Evolutionary conservation across 2,888 invertebrate genomes (phyloP), one percentile per base, ranked within the genome.

Genomic region (Drosophila fungiperda): DNA sequence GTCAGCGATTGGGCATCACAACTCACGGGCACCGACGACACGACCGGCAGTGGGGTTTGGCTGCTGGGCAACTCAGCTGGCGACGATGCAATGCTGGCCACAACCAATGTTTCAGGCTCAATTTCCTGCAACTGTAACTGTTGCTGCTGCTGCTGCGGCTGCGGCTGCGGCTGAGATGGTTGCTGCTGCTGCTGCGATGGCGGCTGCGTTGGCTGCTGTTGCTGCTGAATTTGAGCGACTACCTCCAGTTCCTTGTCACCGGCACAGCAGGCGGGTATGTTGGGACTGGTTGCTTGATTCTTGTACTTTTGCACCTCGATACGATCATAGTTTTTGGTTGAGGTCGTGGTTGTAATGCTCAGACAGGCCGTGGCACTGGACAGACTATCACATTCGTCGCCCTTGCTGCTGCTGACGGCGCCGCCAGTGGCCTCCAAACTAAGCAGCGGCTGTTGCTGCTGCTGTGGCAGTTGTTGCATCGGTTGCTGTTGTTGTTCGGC

Each of bases 251-350:
- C 89, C 29, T 89, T 90, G 49, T 89, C 86, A 33, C 59, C 70
- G 9, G 79, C 79, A 87, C 85, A 89, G 61, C 85, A 89, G 62
- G 78, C 82, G 20, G 93, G 93, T 83, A 93, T 93, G 71, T 93
- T 93, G 66, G 93, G 93, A 90, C 93, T 93, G 70, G 93, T 93
- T 64, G 93, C 93, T 87, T 93, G 93, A 76, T 93, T 92, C 78
- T 93, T 93, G 62, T 92, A 92, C 80, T 92, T 93, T 68, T 93
- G 93, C 73, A 93, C 92, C 80, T 93, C 93, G 63, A 92, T 92
- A 73, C 90, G 90, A 70, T 92, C 92, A 52, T 90, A 92, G 74
- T 91, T 89, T 84, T 92, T 92, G 50, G 91, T 92, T 67, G 91
- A 91, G 38, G 91, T 92, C 57, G 92, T 79, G 45, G 92, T 91